Base-by-base conservation (phyloP, 2,797 vertebrate species). In the Saxicola maurus region DNA sequence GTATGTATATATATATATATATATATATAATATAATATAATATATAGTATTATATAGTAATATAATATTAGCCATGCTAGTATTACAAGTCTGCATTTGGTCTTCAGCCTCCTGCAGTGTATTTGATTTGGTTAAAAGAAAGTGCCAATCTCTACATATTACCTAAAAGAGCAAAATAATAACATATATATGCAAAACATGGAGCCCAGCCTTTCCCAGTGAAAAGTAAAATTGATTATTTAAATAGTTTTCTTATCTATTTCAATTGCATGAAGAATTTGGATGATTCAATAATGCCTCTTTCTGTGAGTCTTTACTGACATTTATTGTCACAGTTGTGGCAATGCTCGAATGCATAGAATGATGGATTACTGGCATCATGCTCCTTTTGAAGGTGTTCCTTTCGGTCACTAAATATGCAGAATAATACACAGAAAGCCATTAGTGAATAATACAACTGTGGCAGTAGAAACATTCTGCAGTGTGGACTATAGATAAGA, bases 341-440 rank as follows among this genome's bases (percentile, higher is more conserved):
- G 33, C 27, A 84, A 7, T 0, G 0, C 40, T 78, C 17, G 17
- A 42, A 42, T 42, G 40, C 4, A 3, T 20, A 40, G 37, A 31
- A 33, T 43, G 42, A 48, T 27, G 37, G 38, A 23, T 76, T 80
- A 17, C 45, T 65, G 55, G 33, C 52, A 38, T 68, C 42, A 43
- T 14, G 10, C 9, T 59, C 31, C 19, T 31, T 3, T 24, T 71
- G 49, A 43, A 84, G 28, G 16, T 55, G 25, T 51, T 61, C 23
- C 20, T 72, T 48, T 82, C 9, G 20, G 52, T 57, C 37, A 12
- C 48, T 42, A 82, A 52, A 82, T 75, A 28, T 45, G 10, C 24
- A 81, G 53, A 64, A 35, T 43, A 25, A n/a, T 57, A 13, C 13
- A 25, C 16, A 55, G 37, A 74, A 80, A 83, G 7, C 15, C 11